These are phyloP conservation scores for Zaprionus capensis DNA, from an alignment of 1,140 invertebrate species.

Conservation along the genomic window DNA sequence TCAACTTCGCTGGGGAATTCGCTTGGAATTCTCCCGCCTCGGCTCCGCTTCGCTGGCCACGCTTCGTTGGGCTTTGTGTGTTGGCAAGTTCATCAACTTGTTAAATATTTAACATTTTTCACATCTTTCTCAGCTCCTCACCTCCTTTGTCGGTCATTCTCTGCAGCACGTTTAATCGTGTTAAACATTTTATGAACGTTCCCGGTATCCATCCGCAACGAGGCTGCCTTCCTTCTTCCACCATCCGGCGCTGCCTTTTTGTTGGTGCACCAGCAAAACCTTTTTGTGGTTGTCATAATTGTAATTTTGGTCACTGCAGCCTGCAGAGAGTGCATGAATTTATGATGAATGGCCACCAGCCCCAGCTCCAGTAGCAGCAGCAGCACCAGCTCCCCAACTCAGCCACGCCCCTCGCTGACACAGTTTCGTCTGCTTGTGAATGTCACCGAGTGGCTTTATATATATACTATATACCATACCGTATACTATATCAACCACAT, in stretches of 20 bases:
- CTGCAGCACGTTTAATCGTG: constrained; percentile 70
- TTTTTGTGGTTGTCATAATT: constrained; percentile 83
- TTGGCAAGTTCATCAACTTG: constrained; percentile 58
- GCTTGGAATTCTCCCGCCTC: constrained; percentile 45
- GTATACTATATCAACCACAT: constrained; percentile 12
- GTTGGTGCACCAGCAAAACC: constrained; percentile 78
- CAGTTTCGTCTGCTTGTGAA: constrained; percentile 66
- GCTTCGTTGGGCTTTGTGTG: constrained; percentile 53
- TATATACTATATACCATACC: constrained; percentile 21
- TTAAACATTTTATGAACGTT: constrained; percentile 78
- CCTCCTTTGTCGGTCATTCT: constrained; percentile 13
- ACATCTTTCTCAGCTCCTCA: constrained; percentile 32
- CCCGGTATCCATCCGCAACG: constrained; percentile 8
- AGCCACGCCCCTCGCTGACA: constrained; percentile 47
- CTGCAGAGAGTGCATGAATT: constrained; percentile 72
- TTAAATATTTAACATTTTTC: constrained; percentile 57
- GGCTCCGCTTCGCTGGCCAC: constrained; percentile 34
- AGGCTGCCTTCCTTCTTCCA: neutral
- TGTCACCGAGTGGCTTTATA: constrained; percentile 56
- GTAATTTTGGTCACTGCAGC: constrained; percentile 81
- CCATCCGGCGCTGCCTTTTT: constrained; percentile 44
- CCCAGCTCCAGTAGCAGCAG: neutral
- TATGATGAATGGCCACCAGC: constrained; percentile 61
- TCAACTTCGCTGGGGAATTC: constrained; percentile 50
- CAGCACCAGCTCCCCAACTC: constrained; percentile 9